Percentiles rank a stretch among this genome's conserved stretches.
Evolutionary conservation across 2,888 invertebrate genomes (phyloP).

Genomic region (Aspidiotus rigidus): DNA sequence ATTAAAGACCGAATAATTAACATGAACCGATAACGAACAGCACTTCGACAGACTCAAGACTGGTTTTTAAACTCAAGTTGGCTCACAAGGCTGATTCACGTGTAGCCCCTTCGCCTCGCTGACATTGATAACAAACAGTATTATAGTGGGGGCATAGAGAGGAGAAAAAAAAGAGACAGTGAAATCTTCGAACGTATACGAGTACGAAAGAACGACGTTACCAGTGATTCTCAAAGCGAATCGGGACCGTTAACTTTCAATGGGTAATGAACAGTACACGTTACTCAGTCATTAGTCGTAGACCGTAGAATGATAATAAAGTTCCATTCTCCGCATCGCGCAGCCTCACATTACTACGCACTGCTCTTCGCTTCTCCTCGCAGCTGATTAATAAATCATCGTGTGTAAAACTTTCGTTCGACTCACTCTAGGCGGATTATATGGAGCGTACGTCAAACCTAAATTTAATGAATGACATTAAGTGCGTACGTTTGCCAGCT

Average conservation of each 20-base stretch:
- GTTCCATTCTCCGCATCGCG: too few species aligned
- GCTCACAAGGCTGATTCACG: constrained; percentile 32
- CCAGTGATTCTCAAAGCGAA: constrained; percentile 19
- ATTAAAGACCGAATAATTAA: constrained; percentile 27
- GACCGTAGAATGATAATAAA: too few species aligned
- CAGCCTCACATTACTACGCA: too few species aligned
- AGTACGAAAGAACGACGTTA: constrained; percentile 1
- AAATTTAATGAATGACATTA: too few species aligned
- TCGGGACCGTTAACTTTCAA: constrained; percentile 14
- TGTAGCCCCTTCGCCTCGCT: constrained; percentile 29
- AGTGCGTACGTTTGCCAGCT: too few species aligned
- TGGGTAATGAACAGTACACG: not conserved
- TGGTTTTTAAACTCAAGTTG: constrained; percentile 30
- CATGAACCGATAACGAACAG: constrained; percentile 21
- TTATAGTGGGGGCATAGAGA: constrained; percentile 21
- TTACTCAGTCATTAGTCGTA: too few species aligned
- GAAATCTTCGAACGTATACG: constrained; percentile 29
- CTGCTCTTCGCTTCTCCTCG: too few species aligned
- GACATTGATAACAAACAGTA: constrained; percentile 24
- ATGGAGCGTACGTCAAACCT: too few species aligned
- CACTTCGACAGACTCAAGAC: constrained; percentile 29
- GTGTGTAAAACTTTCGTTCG: too few species aligned
- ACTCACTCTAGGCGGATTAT: too few species aligned
- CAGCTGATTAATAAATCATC: too few species aligned
- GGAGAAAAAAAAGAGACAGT: constrained; percentile 18